These are phyloP conservation scores for Castor canadensis DNA, from an alignment of 2,113 vertebrate genomes.

Conservation along the genomic window DNA sequence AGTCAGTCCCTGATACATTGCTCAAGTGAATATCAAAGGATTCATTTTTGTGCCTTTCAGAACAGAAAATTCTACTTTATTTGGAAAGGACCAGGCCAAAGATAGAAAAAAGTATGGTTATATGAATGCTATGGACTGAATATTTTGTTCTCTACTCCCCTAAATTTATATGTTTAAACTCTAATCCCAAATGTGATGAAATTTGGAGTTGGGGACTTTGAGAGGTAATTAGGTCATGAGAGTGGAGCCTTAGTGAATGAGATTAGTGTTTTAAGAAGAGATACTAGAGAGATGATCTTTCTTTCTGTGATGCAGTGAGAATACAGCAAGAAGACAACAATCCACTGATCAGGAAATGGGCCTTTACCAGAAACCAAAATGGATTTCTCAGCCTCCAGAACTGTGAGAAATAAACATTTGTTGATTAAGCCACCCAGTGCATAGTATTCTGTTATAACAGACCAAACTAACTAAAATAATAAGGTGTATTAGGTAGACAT, in stretches of 20 bases:
- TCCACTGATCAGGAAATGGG: background rate
- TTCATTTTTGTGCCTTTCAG: background rate
- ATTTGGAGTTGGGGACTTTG: background rate
- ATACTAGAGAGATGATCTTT: background rate
- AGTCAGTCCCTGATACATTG: background rate
- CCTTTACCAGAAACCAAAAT: background rate
- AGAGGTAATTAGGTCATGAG: background rate
- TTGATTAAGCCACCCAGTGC: background rate
- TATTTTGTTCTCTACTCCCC: background rate
- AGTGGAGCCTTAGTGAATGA: background rate
- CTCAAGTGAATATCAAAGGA: background rate
- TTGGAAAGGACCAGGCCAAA: background rate
- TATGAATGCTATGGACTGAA: background rate
- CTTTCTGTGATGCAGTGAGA: background rate
- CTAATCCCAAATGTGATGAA: background rate
- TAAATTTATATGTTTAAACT: background rate
- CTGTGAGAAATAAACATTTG: background rate
- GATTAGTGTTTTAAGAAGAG: background rate
- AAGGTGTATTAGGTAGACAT: background rate
- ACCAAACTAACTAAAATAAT: background rate
- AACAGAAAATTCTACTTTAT: background rate
- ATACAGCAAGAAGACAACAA: background rate
- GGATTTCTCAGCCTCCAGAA: background rate
- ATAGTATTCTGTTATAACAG: background rate
- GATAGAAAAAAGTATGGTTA: background rate